Percentiles rank a stretch among this genome's conserved stretches.
Evolutionary conservation across 2,113 vertebrate species (phyloP).

Genomic region (Trichechus manatus): DNA sequence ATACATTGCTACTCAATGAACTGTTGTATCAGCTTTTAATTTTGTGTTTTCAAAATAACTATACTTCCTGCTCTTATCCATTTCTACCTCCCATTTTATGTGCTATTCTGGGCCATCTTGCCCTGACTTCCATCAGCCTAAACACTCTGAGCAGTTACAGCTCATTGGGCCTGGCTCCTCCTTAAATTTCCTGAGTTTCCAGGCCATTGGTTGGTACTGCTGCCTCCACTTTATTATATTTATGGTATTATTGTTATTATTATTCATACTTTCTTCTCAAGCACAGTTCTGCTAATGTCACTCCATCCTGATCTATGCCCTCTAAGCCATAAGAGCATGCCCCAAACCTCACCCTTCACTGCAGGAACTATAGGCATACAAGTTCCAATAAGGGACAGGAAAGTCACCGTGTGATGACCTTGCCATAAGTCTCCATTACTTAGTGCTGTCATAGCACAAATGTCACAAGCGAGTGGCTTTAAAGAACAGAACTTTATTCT

Average conservation of each 20-base stretch:
- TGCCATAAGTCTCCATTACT: neutral
- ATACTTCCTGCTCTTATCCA: neutral
- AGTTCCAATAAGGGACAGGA: neutral
- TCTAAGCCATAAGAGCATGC: neutral
- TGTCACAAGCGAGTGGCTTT: neutral
- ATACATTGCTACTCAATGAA: neutral
- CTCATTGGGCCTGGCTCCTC: slow-evolving; percentile 4
- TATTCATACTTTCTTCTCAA: neutral
- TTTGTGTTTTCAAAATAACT: neutral
- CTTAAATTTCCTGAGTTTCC: slow-evolving; percentile 60
- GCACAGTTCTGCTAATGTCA: neutral
- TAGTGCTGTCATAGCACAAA: neutral
- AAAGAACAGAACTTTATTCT: neutral
- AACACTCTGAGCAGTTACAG: slow-evolving; percentile 60
- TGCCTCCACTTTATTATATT: neutral
- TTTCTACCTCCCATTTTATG: neutral
- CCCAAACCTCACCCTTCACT: neutral
- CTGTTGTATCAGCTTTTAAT: slow-evolving; percentile 53
- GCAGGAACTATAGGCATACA: neutral
- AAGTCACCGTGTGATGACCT: neutral
- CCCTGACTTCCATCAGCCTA: slow-evolving; percentile 20
- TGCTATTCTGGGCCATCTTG: neutral
- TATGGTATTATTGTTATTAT: slow-evolving; percentile 23
- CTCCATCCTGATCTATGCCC: neutral
- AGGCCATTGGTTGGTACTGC: neutral